Evolutionary conservation across 2,797 vertebrate genomes (phyloP).

Genomic region (Scyliorhinus canicula): DNA sequence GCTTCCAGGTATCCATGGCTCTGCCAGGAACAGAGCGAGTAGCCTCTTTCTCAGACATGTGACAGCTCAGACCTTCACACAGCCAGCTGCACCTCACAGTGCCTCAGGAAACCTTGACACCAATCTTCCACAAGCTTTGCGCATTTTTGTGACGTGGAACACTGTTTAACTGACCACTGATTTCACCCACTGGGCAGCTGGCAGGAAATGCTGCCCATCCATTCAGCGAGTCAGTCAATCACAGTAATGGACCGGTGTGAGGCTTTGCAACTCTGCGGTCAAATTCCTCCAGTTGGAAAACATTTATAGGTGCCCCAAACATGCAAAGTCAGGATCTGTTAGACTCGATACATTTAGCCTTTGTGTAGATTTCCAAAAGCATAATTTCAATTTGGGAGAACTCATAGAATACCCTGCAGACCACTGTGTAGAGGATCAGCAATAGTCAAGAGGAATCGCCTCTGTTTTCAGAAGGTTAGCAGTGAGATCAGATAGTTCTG

Average conservation of each 20-base stretch:
- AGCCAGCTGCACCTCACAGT: too few relatives aligned
- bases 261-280: neutral
- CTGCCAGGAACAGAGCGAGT: too few relatives aligned
- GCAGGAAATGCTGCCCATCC: neutral
- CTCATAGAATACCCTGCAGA: neutral
- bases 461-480: slow-evolving; percentile 19
- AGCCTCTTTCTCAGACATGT: too few relatives aligned
- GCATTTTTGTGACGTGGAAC: neutral
- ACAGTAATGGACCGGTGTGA: neutral
- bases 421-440: neutral
- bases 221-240: neutral
- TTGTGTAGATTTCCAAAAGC: neutral
- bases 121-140: neutral
- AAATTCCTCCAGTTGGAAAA: neutral
- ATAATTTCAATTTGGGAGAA: neutral
- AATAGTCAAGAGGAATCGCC: neutral
- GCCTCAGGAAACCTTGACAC: neutral
- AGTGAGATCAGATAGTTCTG: slow-evolving; percentile 11
- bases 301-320: neutral
- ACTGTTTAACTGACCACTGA: neutral
- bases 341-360: neutral
- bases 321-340: neutral
- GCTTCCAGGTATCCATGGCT: too few relatives aligned
- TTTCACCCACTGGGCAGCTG: neutral
- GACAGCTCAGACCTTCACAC: neutral